phyloP scores from a whole-genome alignment of 2,113 vertebrate species.

The Oncorhynchus nerka region DNA sequence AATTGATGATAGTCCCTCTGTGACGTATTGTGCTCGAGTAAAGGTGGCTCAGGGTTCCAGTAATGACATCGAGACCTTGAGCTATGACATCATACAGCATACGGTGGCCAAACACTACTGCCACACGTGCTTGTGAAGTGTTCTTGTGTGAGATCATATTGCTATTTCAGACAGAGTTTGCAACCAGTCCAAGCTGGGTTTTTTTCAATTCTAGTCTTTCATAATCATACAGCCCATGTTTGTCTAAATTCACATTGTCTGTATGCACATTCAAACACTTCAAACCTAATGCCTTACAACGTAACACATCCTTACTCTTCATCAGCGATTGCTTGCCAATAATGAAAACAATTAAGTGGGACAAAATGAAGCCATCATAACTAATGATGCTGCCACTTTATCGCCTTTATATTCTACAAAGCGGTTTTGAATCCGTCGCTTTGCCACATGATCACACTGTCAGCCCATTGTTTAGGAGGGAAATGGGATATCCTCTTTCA shows the following conservation, averaged over 20 bases:
- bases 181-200: too few relatives aligned
- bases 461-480: constrained; percentile 46
- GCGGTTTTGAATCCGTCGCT: constrained; percentile 57
- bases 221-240: too few relatives aligned
- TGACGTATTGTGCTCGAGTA: not conserved
- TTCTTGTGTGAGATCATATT: too few relatives aligned
- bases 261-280: too few relatives aligned
- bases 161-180: too few relatives aligned
- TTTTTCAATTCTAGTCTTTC: too few relatives aligned
- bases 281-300: constrained; percentile 12
- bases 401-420: constrained; percentile 47
- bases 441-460: constrained; percentile 45
- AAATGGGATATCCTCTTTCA: constrained; percentile 48
- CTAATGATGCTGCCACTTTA: constrained; percentile 61
- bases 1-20: constrained; percentile 12
- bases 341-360: constrained; percentile 58
- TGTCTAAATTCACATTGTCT: too few relatives aligned
- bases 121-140: too few relatives aligned
- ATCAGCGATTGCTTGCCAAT: constrained; percentile 46
- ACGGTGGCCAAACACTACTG: too few relatives aligned
- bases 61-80: constrained; percentile 20
- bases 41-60: not conserved
- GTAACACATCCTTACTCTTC: constrained; percentile 35
- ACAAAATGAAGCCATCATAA: constrained; percentile 34
- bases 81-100: too few relatives aligned